phyloP scores from a whole-genome alignment of 1,140 invertebrate species.

The Triops longicaudatus region DNA sequence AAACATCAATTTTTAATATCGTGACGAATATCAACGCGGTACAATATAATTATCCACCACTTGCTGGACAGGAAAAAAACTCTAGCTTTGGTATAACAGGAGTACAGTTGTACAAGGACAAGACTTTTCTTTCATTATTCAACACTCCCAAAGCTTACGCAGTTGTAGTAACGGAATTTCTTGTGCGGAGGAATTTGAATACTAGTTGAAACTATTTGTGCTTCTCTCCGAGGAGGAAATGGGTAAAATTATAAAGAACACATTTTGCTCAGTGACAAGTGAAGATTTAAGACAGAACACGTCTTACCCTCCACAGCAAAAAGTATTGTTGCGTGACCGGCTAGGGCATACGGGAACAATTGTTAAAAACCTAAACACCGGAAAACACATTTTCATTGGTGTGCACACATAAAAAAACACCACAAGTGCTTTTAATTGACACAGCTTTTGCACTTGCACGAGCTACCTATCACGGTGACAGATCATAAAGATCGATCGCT shows the following conservation, averaged over 20 bases:
- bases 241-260: neutral
- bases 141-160: neutral
- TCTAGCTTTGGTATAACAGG: slow-evolving; percentile 1
- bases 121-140: neutral
- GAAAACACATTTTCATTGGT: no score
- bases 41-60: neutral
- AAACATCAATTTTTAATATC: slow-evolving; percentile 11
- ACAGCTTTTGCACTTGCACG: slow-evolving; percentile 2
- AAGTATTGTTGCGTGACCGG: no score
- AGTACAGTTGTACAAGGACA: neutral
- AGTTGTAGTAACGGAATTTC: neutral
- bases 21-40: slow-evolving; percentile 11
- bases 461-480: neutral
- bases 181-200: neutral
- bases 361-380: no score
- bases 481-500: neutral
- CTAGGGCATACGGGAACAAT: no score
- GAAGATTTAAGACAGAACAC: neutral
- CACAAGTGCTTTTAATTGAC: neutral
- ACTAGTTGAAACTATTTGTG: no score
- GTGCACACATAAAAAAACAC: neutral
- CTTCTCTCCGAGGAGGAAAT: no score
- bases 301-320: neutral
- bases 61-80: neutral
- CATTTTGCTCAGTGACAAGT: neutral